Evolutionary conservation across 2,113 vertebrate species (phyloP), one percentile per base, ranked within the genome.

Genomic region (Lepisosteus oculatus): DNA sequence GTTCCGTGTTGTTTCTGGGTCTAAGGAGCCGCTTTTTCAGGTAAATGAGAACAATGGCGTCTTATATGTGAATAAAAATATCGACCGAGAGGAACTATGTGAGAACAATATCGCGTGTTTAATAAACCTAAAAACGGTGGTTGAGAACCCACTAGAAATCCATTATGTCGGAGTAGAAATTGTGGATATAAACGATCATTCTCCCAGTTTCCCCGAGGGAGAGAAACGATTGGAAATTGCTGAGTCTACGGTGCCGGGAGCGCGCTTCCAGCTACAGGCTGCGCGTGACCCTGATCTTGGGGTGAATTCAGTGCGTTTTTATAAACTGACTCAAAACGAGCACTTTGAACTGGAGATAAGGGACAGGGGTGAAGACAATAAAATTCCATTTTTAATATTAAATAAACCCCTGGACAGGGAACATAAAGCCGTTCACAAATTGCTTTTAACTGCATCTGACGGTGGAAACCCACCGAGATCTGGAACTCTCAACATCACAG

Each of bases 21-120:
- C 54, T 0, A 70, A 76, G 0, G 74, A 85, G 0, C 66, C 68
- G 2, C 70, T 82, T 63, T 86, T 91, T 42, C 69, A 79, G 6
- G 79, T 90, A n/a, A 90, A 90, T 56, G 73, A 78, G 17, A 76
- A 86, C 14, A 77, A 85, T 14, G 90, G 89, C 0, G 15, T 79
- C 3, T 62, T 91, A 41, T 85, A 81, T 66, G 82, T 88, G 3
- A 81, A 73, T 12, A 15, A 72, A 3, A 79, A 76, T 47, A 81
- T 88, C 0, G 90, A 91, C 80, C 76, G 90, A 67, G 90, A 90
- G 29, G 73, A 85, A 55, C 79, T 88, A 9, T 91, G 90, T 15
- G 74, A 72, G 0, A 70, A 68, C 0, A 84, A 73, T 64, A 67
- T 57, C 11, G 73, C 71, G 3, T 91, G 89, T 73, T 55, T 83